A percentile compares a stretch with the other conserved stretches of the same genome.
phyloP scores from a whole-genome alignment of 2,888 invertebrate genomes.

The Pyrrhosoma nymphula region DNA sequence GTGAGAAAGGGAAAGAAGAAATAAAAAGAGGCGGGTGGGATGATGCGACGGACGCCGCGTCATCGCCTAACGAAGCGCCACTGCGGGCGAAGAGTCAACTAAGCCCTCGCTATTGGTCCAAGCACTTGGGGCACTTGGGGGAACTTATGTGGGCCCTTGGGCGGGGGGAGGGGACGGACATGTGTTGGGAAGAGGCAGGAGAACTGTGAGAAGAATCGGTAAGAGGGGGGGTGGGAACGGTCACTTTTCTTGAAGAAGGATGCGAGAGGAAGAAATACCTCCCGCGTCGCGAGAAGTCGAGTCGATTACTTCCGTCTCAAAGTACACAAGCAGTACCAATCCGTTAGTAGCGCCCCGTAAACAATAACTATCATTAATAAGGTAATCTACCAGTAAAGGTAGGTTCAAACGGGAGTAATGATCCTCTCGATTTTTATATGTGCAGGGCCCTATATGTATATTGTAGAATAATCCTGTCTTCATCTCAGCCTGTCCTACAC shows the following conservation, averaged over 20 bases:
- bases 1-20: background rate
- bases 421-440: too few relatives aligned
- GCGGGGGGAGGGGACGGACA: background rate
- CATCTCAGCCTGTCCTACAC: too few relatives aligned
- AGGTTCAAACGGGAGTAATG: too few relatives aligned
- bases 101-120: background rate
- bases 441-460: too few relatives aligned
- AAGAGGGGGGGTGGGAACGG: background rate
- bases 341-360: too few relatives aligned
- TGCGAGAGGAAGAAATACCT: background rate
- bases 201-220: background rate
- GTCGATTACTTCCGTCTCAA: background rate
- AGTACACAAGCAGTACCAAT: too few relatives aligned
- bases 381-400: too few relatives aligned
- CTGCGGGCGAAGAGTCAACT: slow-evolving; percentile 56
- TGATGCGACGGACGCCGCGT: slow-evolving; percentile 31
- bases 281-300: background rate
- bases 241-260: background rate
- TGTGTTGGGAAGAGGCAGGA: background rate
- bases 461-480: too few relatives aligned
- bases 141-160: too few relatives aligned
- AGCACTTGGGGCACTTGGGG: background rate
- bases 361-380: too few relatives aligned
- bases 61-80: slow-evolving; percentile 52
- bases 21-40: background rate